These are phyloP conservation scores for Chrysolina haemoptera DNA, from an alignment of 2,888 invertebrate species.

Conservation along the genomic window DNA sequence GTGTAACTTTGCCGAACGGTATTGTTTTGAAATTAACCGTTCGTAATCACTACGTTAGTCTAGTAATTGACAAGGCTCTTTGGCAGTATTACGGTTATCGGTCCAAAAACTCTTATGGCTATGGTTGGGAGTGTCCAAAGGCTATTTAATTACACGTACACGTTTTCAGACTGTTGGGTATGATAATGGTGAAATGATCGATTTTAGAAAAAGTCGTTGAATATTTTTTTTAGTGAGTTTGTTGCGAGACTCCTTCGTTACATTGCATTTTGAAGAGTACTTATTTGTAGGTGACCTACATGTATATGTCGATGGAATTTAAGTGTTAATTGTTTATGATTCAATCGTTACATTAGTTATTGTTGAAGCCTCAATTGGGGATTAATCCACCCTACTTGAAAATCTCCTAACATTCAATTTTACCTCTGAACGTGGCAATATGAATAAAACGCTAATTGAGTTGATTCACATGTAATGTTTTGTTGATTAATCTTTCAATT, in stretches of 20 bases:
- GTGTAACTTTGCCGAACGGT: conserved; percentile 28
- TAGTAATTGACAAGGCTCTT: conserved; percentile 12
- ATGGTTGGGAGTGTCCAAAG: not conserved
- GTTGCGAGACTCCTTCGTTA: too few species aligned
- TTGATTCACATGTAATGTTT: too few species aligned
- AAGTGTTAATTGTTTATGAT: not conserved
- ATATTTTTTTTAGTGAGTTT: not conserved
- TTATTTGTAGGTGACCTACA: not conserved
- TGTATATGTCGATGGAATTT: conserved; percentile 7
- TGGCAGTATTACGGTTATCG: conserved; percentile 13
- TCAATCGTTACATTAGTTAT: not conserved
- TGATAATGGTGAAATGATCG: not conserved
- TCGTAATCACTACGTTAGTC: conserved; percentile 21
- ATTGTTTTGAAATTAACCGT: conserved; percentile 20
- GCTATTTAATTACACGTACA: not conserved
- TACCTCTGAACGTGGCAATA: too few species aligned
- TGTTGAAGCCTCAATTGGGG: not conserved
- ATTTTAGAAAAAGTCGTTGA: not conserved
- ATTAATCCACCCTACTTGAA: not conserved
- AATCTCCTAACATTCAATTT: too few species aligned
- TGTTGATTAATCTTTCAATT: too few species aligned
- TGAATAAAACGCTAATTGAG: too few species aligned
- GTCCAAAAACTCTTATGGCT: not conserved
- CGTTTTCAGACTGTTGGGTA: not conserved
- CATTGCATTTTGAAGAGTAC: too few species aligned